phyloP scores from a whole-genome alignment of 2,888 invertebrate genomes.

The Morpho deidamia region DNA sequence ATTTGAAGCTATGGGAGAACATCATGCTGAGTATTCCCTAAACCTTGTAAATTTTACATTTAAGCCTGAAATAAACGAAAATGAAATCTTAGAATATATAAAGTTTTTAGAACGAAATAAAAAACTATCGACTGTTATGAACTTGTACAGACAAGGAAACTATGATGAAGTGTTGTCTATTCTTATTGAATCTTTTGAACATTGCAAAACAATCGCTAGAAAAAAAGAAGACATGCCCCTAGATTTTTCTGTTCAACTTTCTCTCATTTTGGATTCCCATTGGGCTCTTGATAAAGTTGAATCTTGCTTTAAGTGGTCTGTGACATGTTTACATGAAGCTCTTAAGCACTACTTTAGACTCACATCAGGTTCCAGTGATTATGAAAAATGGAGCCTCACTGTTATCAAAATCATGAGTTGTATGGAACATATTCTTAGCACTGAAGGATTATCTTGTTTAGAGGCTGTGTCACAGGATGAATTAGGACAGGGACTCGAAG shows the following conservation, averaged over 20 bases:
- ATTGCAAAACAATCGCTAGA: constrained; percentile 61
- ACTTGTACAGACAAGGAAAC: constrained; percentile 80
- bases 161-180: constrained; percentile 83
- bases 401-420: constrained; percentile 65
- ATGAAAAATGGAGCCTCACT: constrained; percentile 65
- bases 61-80: constrained; percentile 55
- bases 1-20: constrained; percentile 65
- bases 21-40: constrained; percentile 47
- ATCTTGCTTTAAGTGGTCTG: constrained; percentile 87
- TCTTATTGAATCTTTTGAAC: constrained; percentile 82
- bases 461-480: constrained; percentile 78
- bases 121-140: constrained; percentile 80
- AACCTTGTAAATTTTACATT: constrained; percentile 56
- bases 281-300: constrained; percentile 80
- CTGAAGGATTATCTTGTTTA: constrained; percentile 64
- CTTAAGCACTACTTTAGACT: constrained; percentile 79
- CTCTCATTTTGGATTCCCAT: constrained; percentile 82
- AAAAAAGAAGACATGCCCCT: constrained; percentile 65
- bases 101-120: constrained; percentile 71
- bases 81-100: constrained; percentile 51
- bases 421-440: constrained; percentile 64
- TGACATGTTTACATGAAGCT: constrained; percentile 86
- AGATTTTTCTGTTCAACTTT: constrained; percentile 78
- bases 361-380: constrained; percentile 61
- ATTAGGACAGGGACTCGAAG: constrained; percentile 83